Evolutionary conservation across 2,888 invertebrate species (phyloP), one percentile per base, ranked within the genome.

Genomic region (Pycnomerus fuliginosus): DNA sequence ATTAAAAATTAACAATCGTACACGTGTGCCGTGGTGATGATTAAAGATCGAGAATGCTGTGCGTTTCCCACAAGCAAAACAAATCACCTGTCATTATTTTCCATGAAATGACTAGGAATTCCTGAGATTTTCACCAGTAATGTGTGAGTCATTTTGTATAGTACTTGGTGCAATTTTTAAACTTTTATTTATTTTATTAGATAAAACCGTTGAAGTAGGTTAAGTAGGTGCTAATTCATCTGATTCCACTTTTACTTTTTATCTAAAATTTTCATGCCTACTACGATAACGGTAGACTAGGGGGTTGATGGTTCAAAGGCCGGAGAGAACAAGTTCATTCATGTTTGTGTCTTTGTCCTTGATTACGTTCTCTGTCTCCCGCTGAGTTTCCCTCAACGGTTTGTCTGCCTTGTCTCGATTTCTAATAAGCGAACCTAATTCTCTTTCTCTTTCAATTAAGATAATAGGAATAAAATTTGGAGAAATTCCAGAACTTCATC

Each of bases 301-400:
- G 37, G 45, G 39, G 40, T 44, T 29, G 36, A 39, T 44, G 33
- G 47, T 42, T 52, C 47, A 55, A 56, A 58, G 52, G 36, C 53
- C 48, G 42, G 28, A 41, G 23, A 22, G 42, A 52, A 51, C 56
- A 52, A 52, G 59, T 62, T 53, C 62, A 61, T 61, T 61, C 61
- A 60, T 54, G 56, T 57, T 46, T 37, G 44, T 42, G 34, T 41
- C 40, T 49, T 36, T 47, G 47, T 52, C 54, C 50, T 49, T 45
- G 49, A 48, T 46, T 39, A 25, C 16, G 29, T 36, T 38, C 35
- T 43, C 31, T 44, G 52, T 53, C 56, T 51, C 52, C 58, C 55
- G 39, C 56, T 39, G 40, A 50, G 53, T 40, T 55, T 53, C 38
- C 47, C 49, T 44, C 44, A 36, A 41, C 29, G n/a, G n/a, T n/a